phyloP scores from a whole-genome alignment of 2,797 vertebrate genomes.

The Periophthalmus magnuspinnatus region DNA sequence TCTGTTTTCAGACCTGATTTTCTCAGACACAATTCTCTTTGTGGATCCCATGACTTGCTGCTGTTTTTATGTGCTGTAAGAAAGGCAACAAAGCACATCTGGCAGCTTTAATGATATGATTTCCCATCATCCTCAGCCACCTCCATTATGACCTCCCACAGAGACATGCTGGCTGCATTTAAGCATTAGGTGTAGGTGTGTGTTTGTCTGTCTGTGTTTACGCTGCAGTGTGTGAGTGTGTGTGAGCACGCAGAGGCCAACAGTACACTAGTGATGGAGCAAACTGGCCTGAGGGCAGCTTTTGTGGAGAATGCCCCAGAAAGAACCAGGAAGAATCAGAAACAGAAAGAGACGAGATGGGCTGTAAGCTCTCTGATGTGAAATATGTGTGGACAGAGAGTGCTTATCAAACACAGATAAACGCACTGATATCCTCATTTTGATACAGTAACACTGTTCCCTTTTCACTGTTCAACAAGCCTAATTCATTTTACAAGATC shows the following conservation, averaged over 20 bases:
- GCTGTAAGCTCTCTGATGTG: constrained; percentile 30
- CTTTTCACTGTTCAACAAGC: constrained; percentile 20
- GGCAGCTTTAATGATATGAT: constrained; percentile 78
- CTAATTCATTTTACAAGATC: constrained; percentile 15
- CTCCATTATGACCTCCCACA: constrained; percentile 76
- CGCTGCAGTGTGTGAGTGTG: constrained; percentile 50
- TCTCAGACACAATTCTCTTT: constrained; percentile 63
- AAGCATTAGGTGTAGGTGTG: constrained; percentile 71
- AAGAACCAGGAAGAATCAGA: constrained; percentile 60
- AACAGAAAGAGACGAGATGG: constrained; percentile 37
- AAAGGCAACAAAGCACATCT: constrained; percentile 76
- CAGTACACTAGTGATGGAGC: constrained; percentile 57
- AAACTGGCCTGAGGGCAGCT: constrained; percentile 63
- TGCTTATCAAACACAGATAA: constrained; percentile 27
- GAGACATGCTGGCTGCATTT: constrained; percentile 73
- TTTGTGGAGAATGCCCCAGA: constrained; percentile 58
- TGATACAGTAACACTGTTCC: constrained; percentile 22
- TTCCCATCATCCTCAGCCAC: constrained; percentile 77
- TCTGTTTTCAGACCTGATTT: constrained; percentile 71
- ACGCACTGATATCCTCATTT: constrained; percentile 31
- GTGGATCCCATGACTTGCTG: constrained; percentile 73
- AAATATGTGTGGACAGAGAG: constrained; percentile 47
- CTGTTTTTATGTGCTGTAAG: constrained; percentile 72
- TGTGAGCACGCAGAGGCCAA: constrained; percentile 57
- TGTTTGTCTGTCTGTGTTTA: constrained; percentile 63